Conservation (phyloP, 2,888 invertebrate species). For the Teinopalpus imperialis region DNA sequence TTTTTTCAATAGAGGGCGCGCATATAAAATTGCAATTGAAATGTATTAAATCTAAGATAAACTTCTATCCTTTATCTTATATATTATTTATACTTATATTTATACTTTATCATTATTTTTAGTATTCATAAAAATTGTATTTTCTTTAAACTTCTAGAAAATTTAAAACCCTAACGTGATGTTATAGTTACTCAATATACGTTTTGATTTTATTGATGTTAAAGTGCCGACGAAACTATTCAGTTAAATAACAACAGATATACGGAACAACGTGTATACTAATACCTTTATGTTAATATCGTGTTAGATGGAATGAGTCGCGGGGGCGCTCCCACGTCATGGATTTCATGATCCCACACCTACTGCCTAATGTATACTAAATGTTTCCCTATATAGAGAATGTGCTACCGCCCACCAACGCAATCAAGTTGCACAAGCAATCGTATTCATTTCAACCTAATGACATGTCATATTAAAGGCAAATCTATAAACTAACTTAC, state of each 20-base stretch:
- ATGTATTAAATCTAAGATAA: no score
- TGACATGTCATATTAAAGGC: slow-evolving; percentile 28
- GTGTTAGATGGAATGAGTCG: slow-evolving; percentile 31
- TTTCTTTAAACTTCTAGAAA: no score
- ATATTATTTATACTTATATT: no score
- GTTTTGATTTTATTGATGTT: no score
- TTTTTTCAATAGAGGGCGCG: slow-evolving; percentile 8
- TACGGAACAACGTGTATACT: not conserved
- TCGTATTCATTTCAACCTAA: slow-evolving; percentile 50
- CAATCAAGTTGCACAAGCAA: slow-evolving; percentile 48
- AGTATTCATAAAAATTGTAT: no score
- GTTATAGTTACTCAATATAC: no score
- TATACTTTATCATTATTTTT: no score
- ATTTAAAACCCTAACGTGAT: no score
- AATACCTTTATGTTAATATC: slow-evolving; percentile 18
- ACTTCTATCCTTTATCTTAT: no score
- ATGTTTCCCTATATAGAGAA: slow-evolving; percentile 55
- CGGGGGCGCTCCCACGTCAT: slow-evolving; percentile 60
- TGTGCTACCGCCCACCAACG: slow-evolving; percentile 56
- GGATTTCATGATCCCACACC: slow-evolving; percentile 43
- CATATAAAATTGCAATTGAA: not conserved
- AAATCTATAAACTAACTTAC: slow-evolving; percentile 3
- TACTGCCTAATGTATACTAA: slow-evolving; percentile 33
- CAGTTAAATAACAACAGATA: not conserved
- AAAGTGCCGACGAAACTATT: no score